Percentiles rank a stretch among this genome's conserved stretches.
phyloP scores from a whole-genome alignment of 2,113 vertebrate genomes.

The Fulica atra region DNA sequence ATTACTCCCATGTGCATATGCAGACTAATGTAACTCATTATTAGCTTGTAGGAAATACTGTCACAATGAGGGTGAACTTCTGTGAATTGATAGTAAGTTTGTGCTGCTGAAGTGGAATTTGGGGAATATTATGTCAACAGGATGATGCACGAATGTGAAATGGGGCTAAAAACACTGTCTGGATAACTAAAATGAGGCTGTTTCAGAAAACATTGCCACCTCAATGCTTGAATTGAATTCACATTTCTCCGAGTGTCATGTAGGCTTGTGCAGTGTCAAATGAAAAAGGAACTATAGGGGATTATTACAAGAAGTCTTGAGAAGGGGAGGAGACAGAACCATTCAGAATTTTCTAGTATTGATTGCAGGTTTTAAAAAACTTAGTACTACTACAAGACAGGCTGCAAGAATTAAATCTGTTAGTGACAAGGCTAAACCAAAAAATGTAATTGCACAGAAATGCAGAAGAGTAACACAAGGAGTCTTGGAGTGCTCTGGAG shows the following conservation, averaged over 20 bases:
- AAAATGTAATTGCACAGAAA: background rate
- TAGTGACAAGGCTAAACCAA: background rate
- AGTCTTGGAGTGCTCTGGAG: background rate
- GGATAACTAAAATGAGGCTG: background rate
- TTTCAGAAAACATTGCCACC: background rate
- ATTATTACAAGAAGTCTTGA: background rate
- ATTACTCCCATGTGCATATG: too few species aligned
- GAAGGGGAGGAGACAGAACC: accelerated
- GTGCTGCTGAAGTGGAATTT: background rate
- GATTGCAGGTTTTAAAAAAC: background rate
- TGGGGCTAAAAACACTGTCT: background rate
- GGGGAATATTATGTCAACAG: background rate
- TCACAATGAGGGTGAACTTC: background rate
- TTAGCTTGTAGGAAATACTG: background rate
- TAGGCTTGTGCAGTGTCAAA: background rate
- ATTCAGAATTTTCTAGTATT: background rate
- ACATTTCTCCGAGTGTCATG: background rate
- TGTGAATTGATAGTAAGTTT: background rate
- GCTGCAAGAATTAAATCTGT: background rate
- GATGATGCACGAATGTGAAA: background rate
- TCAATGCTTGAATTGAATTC: background rate
- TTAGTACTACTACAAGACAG: background rate
- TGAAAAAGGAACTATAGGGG: background rate
- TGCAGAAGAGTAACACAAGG: background rate
- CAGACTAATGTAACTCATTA: background rate